Base-by-base conservation (phyloP, 92 coral and sea anemone species). In the Epizoanthus scotinus region DNA sequence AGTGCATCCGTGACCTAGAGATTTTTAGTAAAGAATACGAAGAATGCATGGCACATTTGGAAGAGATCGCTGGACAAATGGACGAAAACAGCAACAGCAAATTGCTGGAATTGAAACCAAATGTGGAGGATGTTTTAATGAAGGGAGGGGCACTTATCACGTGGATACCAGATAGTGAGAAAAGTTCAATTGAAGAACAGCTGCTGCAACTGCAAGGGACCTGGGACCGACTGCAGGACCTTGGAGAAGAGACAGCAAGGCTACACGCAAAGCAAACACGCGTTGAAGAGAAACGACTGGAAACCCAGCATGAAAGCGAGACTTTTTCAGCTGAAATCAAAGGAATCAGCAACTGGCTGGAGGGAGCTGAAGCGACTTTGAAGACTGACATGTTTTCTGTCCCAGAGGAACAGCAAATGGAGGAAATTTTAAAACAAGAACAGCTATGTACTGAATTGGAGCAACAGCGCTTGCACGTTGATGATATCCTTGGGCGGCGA, bases 321-420 rank as follows among this genome's bases (percentile, higher is more conserved):
- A 79, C 70, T 28, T 93, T 91, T 77, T 42, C 44, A 57, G 69
- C 57, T 38, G 92, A 93, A 60, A 34, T 87, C n/a, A 70, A 81
- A 13, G 79, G 87, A 20, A 82, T 96, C 53, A 85, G 74, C 72
- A 38, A 84, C 5, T 96, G 99, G 99, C 88, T 96, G 20, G 83
- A 78, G 60, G 86, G 79, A 17, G 88, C 99, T 20, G 95, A 95
- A 83, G 79, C 58, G 17, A 86, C 85, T 3, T 78, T 93, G 44
- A 84, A 86, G 77, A 89, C 81, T 8, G 91, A 96, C 78, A 87
- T 96, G 91, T 96, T 91, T 88, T 71, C 96, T 21, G 87, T 96
- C 27, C 95, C 99, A 5, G 99, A 96, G 28, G 97, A 93, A 22
- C 78, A 89, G 44, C 99, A 92, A 81, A 94, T 93, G 91, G 82